Conservation (phyloP, 1,140 invertebrate species). For the Saccostrea glomerata region DNA sequence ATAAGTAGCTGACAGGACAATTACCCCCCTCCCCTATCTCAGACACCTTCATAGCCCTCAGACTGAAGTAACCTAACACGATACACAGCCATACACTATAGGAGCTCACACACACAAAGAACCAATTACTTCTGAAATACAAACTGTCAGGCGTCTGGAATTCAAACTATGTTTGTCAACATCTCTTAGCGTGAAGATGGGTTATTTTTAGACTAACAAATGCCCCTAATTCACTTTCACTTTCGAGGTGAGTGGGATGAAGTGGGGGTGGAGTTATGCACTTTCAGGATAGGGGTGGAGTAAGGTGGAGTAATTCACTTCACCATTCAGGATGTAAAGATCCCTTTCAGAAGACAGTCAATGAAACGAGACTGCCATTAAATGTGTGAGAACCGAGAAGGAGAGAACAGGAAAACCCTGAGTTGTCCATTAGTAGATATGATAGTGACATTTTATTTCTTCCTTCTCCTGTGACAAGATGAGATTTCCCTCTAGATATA, state of each 20-base stretch:
- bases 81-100: not conserved
- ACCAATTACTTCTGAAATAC: constrained; percentile 22
- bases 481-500: not conserved
- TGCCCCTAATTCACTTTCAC: not conserved
- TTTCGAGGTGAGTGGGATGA: not conserved
- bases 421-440: constrained; percentile 23
- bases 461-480: not conserved
- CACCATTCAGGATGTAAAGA: not conserved
- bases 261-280: no score
- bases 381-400: no score
- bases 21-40: not conserved
- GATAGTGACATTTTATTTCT: not conserved
- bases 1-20: not conserved
- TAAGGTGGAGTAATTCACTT: not conserved
- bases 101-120: not conserved
- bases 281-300: no score
- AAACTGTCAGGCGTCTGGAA: constrained; percentile 4
- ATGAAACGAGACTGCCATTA: no score
- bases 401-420: not conserved
- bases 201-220: not conserved
- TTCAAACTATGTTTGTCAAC: constrained; percentile 6
- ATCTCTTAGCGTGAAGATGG: not conserved
- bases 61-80: not conserved
- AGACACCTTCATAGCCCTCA: not conserved
- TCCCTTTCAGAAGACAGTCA: not conserved